These are phyloP conservation scores for Anarrhichthys ocellatus DNA, from an alignment of 2,113 vertebrate genomes.

Conservation along the genomic window DNA sequence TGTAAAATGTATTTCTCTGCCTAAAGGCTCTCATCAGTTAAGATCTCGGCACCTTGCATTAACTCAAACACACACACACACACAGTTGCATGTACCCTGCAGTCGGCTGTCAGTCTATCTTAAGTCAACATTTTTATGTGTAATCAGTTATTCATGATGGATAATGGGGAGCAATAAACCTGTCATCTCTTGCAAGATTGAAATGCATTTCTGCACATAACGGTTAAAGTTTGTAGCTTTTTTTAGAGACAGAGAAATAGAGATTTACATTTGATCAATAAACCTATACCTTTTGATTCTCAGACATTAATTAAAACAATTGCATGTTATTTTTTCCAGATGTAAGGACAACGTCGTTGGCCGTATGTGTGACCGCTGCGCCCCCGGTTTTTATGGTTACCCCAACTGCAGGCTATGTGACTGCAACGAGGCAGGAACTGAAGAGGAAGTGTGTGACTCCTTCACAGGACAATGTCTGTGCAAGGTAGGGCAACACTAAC, in stretches of 20 bases:
- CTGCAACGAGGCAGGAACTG: constrained; percentile 90
- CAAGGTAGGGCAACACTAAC: constrained; percentile 85
- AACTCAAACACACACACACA: neutral
- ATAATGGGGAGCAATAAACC: neutral
- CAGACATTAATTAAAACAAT: neutral
- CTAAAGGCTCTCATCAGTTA: neutral
- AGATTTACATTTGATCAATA: neutral
- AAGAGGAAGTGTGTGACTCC: constrained; percentile 85
- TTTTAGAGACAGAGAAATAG: neutral
- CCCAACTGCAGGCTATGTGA: constrained; percentile 90
- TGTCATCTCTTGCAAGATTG: neutral
- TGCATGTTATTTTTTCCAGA: constrained; percentile 72
- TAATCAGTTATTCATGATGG: neutral
- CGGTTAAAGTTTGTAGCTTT: neutral
- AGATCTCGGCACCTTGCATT: constrained; percentile 4
- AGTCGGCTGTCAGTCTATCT: neutral
- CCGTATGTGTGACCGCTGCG: constrained; percentile 91
- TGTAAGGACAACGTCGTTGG: constrained; percentile 92
- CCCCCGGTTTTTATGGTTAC: constrained; percentile 90
- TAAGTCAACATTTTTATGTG: neutral
- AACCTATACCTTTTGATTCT: neutral
- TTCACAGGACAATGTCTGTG: constrained; percentile 91
- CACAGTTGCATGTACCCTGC: neutral
- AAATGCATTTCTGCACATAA: too few species aligned
- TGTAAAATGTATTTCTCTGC: constrained; percentile 35